Base-by-base conservation (phyloP, 2,797 vertebrate species). In the Neosalanx taihuensis region DNA sequence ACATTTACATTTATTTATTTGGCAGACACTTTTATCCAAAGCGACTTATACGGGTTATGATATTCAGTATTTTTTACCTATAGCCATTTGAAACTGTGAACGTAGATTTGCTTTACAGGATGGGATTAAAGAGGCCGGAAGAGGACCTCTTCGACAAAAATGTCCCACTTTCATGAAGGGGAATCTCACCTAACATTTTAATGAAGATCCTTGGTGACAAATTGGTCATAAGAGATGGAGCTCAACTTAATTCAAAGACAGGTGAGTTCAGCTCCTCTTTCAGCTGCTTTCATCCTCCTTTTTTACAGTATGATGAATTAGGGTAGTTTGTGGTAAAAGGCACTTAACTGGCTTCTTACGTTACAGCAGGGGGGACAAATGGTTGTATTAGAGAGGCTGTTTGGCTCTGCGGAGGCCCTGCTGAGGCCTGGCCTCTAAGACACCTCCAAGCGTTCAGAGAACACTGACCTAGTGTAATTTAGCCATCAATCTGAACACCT, bases 291-390 rank as follows among this genome's bases (percentile, higher is more conserved):
- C 92, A 93, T 30, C 33, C 75, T 72, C 72, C 90, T 81, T 83
- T 93, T 92, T 91, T 87, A 33, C 88, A 72, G 72, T 79, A 91
- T 94, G 93, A 94, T 94, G 89, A 92, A 94, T 94, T 91, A 90
- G 84, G 89, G 84, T 86, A 86, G 86, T 88, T 87, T 80, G 86
- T 88, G 89, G 87, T 87, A 81, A 89, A 88, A 83, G 80, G 84
- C 85, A 87, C 90, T 88, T 88, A 85, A 84, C 77, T n/a, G 3
- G 74, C 83, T 76, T 90, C 90, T 93, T 86, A 72, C 74, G 82
- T 94, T 94, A 90, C 93, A 85, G 78, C 56, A 70, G 72, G 73
- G 70, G 70, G 69, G 73, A 84, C 84, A 78, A 77, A 83, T 83
- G 81, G 76, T 67, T 77, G 77, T 87, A 87, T 86, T 81, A 85